A percentile compares a stretch with the other conserved stretches of the same genome.
These are phyloP conservation scores for Drosophila prolongata DNA, from an alignment of 2,888 invertebrate genomes.

Conservation along the genomic window DNA sequence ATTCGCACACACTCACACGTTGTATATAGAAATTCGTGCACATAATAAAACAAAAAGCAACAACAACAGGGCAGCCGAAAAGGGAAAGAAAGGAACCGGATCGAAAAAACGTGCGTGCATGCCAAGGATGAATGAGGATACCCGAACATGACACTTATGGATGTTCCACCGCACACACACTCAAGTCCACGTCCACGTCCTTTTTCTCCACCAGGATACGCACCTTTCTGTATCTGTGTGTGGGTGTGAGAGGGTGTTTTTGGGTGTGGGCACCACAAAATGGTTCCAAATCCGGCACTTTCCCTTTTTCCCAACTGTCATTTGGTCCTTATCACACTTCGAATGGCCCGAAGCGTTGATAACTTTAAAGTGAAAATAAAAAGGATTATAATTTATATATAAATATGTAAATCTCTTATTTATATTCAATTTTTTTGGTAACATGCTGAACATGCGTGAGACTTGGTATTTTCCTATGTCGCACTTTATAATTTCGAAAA, in stretches of 20 bases:
- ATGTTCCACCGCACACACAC: constrained; percentile 60
- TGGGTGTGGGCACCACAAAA: constrained; percentile 38
- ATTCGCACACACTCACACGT: constrained; percentile 55
- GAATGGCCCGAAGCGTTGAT: constrained; percentile 63
- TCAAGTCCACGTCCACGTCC: constrained; percentile 7
- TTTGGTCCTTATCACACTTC: constrained; percentile 65
- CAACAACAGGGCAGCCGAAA: constrained; percentile 33
- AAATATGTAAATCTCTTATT: constrained; percentile 2
- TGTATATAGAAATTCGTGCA: constrained; percentile 73
- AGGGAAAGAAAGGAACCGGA: constrained; percentile 53
- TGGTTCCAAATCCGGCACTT: constrained; percentile 75
- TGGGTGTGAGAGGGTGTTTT: neutral
- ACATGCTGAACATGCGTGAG: neutral
- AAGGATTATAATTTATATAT: constrained; percentile 14
- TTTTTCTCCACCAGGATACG: constrained; percentile 27
- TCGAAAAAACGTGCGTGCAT: constrained; percentile 80
- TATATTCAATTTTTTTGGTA: neutral
- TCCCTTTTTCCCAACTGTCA: constrained; percentile 58
- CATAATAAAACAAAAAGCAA: constrained; percentile 76
- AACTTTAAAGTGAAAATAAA: constrained; percentile 54
- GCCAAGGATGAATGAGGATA: constrained; percentile 80
- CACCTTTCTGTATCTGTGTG: constrained; percentile 28
- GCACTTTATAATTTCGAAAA: too few species aligned
- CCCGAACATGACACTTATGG: constrained; percentile 82
- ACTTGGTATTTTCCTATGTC: too few species aligned